Evolutionary conservation across 1,140 invertebrate species (phyloP).

Genomic region (Goniozus legneri): DNA sequence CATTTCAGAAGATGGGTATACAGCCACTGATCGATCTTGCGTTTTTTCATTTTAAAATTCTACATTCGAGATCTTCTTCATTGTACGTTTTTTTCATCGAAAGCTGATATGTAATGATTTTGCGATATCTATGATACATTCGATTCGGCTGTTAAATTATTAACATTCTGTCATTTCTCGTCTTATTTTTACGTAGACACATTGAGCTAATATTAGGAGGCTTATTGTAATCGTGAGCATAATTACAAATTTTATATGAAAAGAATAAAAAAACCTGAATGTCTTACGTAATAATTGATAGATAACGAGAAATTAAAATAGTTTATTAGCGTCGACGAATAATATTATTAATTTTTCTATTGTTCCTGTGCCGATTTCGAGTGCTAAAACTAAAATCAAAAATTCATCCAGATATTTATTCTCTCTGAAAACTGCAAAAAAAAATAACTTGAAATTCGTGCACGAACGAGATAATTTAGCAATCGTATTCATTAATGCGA

Average conservation of each 20-base stretch:
- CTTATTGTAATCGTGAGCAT: constrained; percentile 20
- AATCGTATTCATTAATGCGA: too few species aligned
- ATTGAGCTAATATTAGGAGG: constrained; percentile 14
- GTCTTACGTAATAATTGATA: constrained; percentile 16
- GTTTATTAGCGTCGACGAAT: too few species aligned
- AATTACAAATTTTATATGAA: constrained; percentile 26
- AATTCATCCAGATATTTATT: not conserved
- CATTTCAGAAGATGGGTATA: too few species aligned
- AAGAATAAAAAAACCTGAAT: constrained; percentile 19
- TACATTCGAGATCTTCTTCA: not conserved
- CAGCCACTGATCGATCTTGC: too few species aligned
- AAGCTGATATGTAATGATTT: too few species aligned
- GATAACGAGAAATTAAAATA: too few species aligned
- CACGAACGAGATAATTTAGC: not conserved
- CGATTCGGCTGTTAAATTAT: constrained; percentile 4
- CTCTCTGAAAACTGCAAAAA: not conserved
- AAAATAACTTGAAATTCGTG: not conserved
- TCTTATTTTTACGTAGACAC: constrained; percentile 11
- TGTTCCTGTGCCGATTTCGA: not conserved
- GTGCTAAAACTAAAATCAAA: not conserved
- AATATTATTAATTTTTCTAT: too few species aligned
- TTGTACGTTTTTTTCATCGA: not conserved
- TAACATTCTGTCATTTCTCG: constrained; percentile 8
- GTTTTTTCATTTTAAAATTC: too few species aligned
- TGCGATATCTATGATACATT: not conserved